phyloP scores from a whole-genome alignment of 2,113 vertebrate genomes.

The Forbesichthys papilliferus region DNA sequence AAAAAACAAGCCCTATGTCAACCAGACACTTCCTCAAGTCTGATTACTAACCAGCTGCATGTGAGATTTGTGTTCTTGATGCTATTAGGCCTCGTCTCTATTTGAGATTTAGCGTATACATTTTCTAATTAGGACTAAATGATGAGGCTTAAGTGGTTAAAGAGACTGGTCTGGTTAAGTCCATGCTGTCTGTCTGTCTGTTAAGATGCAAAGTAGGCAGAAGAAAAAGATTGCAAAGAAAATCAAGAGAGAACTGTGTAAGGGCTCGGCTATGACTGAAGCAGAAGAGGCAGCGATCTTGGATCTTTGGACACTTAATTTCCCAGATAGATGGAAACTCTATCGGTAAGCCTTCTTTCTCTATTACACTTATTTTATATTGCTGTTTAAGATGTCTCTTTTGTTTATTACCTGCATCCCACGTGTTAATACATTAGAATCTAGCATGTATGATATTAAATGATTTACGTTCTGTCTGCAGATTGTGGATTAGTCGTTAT shows the following conservation, averaged over 20 bases:
- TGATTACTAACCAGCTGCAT: too few relatives aligned
- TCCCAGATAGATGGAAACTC: conserved; percentile 84
- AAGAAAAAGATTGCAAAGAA: conserved; percentile 81
- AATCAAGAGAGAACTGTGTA: conserved; percentile 77
- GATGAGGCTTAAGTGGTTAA: too few relatives aligned
- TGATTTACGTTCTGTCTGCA: conserved; percentile 50
- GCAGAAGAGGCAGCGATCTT: conserved; percentile 68
- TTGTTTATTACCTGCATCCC: neutral
- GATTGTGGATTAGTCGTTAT: conserved; percentile 84
- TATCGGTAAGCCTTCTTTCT: conserved; percentile 82
- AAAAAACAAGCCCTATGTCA: too few relatives aligned
- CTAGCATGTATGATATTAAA: neutral
- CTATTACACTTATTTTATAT: neutral
- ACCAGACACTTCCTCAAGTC: too few relatives aligned
- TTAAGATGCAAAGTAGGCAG: conserved; percentile 77
- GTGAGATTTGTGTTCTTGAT: too few relatives aligned
- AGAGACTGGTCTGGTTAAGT: neutral
- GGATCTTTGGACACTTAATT: conserved; percentile 83
- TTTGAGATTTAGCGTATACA: too few relatives aligned
- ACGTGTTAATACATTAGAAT: neutral
- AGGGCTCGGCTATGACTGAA: conserved; percentile 78
- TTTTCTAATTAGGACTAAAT: too few relatives aligned
- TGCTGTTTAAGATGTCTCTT: neutral
- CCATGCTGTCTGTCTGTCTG: neutral
- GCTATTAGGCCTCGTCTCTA: too few relatives aligned